These are phyloP conservation scores for Thera britannica DNA, from an alignment of 2,888 invertebrate species.

Conservation along the genomic window DNA sequence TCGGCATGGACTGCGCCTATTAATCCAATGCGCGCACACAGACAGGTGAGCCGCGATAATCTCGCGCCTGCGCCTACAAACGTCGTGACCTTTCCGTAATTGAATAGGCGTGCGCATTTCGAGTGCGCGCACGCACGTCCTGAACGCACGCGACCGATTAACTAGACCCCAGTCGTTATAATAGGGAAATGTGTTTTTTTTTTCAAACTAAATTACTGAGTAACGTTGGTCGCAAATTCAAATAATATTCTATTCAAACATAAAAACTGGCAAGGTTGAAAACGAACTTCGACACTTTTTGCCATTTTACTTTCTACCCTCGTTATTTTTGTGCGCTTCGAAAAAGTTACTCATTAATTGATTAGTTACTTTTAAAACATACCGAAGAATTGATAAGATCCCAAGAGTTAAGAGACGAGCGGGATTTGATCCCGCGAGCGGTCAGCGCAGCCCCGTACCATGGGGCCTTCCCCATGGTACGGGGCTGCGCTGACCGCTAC, in stretches of 20 bases:
- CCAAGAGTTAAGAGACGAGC: too few species aligned
- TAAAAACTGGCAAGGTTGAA: neutral
- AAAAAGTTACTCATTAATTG: too few species aligned
- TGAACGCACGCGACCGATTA: slow-evolving; percentile 72
- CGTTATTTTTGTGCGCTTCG: too few species aligned
- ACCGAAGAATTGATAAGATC: too few species aligned
- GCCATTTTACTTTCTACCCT: too few species aligned
- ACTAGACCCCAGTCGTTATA: slow-evolving; percentile 24
- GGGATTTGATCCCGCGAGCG: too few species aligned
- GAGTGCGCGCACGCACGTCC: slow-evolving; percentile 69
- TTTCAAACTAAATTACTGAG: slow-evolving; percentile 2
- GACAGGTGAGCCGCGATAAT: slow-evolving; percentile 80
- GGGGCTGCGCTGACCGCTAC: too few species aligned
- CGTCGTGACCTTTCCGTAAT: slow-evolving; percentile 81
- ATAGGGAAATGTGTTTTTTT: slow-evolving; percentile 20
- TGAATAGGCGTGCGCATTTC: slow-evolving; percentile 76
- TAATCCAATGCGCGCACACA: slow-evolving; percentile 62
- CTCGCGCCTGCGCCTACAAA: slow-evolving; percentile 72
- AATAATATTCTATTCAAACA: neutral
- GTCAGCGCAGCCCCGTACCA: too few species aligned
- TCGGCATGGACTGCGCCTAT: slow-evolving; percentile 48
- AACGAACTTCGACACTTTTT: too few species aligned
- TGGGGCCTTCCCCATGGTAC: too few species aligned
- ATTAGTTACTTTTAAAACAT: too few species aligned
- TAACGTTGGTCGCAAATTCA: neutral